Percentiles rank a stretch among this genome's conserved stretches.
Evolutionary conservation across 1,140 invertebrate genomes (phyloP).

Genomic region (Melanaphis sacchari): DNA sequence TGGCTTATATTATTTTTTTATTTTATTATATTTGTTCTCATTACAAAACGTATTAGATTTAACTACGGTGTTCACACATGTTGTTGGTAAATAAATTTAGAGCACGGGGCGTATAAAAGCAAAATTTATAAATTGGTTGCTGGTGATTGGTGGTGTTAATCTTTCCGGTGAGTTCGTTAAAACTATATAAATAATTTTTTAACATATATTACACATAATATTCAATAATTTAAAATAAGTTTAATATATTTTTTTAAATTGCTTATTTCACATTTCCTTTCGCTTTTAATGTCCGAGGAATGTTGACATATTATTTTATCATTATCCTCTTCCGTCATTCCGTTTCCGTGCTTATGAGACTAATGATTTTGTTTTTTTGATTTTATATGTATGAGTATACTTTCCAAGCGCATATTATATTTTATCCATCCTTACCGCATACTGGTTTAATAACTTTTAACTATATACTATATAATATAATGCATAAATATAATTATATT

Average conservation of each 20-base stretch:
- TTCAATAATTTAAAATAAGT: background rate
- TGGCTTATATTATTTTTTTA: conserved; percentile 30
- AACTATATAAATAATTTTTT: conserved; percentile 51
- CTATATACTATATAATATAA: background rate
- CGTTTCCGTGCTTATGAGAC: background rate
- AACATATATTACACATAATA: conserved; percentile 33
- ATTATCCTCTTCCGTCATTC: background rate
- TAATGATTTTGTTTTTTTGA: background rate
- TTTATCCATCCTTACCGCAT: background rate
- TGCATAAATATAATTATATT: background rate
- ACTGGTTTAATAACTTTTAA: background rate
- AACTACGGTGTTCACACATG: conserved; percentile 44
- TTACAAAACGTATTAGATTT: conserved; percentile 38
- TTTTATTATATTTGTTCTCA: conserved; percentile 3
- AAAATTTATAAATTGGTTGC: conserved; percentile 54
- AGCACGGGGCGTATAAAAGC: conserved; percentile 56
- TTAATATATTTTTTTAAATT: background rate
- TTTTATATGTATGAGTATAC: background rate
- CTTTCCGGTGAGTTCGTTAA: conserved; percentile 55
- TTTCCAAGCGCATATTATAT: background rate
- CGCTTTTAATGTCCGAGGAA: background rate
- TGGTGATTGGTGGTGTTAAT: conserved; percentile 56
- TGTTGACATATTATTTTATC: background rate
- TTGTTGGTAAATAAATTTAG: conserved; percentile 49
- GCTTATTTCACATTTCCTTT: conserved; percentile 49